A percentile compares a stretch with the other conserved stretches of the same genome.
Conservation (phyloP, 2,797 vertebrate genomes). For the Periophthalmus magnuspinnatus region DNA sequence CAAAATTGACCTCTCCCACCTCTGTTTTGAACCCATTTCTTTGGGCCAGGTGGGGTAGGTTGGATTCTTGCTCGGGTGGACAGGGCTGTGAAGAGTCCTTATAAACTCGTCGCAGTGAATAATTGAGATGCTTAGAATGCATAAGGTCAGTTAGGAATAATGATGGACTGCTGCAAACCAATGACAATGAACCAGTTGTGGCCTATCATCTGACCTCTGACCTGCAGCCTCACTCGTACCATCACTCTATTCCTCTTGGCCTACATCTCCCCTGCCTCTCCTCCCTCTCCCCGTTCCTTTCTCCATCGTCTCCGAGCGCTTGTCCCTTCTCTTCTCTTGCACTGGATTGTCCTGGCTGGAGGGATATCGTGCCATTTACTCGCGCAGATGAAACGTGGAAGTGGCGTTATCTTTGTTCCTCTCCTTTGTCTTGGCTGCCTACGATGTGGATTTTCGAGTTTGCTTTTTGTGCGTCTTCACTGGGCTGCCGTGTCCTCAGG, state of each 20-base stretch:
- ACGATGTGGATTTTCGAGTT: conserved; percentile 40
- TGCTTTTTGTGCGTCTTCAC: conserved; percentile 56
- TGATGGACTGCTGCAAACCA: too few relatives aligned
- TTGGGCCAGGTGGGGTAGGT: too few relatives aligned
- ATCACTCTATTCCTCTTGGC: conserved; percentile 46
- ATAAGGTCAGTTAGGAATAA: too few relatives aligned
- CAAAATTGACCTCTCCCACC: too few relatives aligned
- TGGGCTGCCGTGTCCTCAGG: conserved; percentile 56
- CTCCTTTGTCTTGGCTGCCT: conserved; percentile 55
- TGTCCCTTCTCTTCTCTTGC: conserved; percentile 55
- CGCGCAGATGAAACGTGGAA: conserved; percentile 58
- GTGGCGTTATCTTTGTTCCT: conserved; percentile 56
- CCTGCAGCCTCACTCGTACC: not conserved
- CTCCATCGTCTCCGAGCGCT: conserved; percentile 49
- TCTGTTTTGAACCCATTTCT: too few relatives aligned
- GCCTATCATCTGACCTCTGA: not conserved
- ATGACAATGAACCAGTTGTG: too few relatives aligned
- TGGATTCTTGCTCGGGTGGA: too few relatives aligned
- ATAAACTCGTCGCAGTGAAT: too few relatives aligned
- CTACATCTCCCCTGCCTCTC: conserved; percentile 55
- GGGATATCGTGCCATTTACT: conserved; percentile 74
- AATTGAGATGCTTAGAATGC: too few relatives aligned
- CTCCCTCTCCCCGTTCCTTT: conserved; percentile 26
- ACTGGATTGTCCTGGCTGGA: conserved; percentile 59
- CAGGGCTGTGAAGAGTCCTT: too few relatives aligned